These are phyloP conservation scores for Euura saliciscinereae DNA, from an alignment of 1,140 invertebrate species.

Conservation along the genomic window DNA sequence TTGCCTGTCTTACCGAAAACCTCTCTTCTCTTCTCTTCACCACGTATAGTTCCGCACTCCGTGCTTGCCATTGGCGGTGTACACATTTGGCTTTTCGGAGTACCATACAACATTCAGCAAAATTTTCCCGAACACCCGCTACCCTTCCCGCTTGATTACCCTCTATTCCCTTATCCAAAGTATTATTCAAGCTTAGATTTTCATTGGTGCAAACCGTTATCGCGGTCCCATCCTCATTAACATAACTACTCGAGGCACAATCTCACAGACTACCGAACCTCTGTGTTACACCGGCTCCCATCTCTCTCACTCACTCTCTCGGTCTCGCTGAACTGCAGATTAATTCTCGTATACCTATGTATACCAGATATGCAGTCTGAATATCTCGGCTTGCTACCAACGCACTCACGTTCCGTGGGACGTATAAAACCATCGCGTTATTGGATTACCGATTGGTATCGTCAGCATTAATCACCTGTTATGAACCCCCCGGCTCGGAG, in stretches of 20 bases:
- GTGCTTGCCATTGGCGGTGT: no score
- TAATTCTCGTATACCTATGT: neutral
- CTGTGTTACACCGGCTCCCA: no score
- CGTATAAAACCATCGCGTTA: conserved; percentile 4
- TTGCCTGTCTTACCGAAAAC: neutral
- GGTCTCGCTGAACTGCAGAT: neutral
- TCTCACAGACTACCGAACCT: no score
- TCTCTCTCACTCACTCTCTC: no score
- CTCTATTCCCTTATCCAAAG: neutral
- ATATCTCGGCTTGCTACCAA: neutral
- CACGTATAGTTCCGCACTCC: neutral
- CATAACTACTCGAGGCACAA: neutral
- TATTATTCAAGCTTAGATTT: conserved; percentile 5
- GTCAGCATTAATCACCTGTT: neutral
- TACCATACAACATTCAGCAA: neutral
- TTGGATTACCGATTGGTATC: conserved; percentile 3
- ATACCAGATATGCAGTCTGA: neutral
- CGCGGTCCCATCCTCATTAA: neutral
- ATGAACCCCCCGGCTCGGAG: no score
- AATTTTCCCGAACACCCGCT: neutral
- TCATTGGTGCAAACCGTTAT: neutral
- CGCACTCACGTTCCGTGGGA: neutral
- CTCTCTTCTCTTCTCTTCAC: neutral
- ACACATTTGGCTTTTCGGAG: no score
- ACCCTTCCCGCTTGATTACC: neutral